phyloP scores from a whole-genome alignment of 2,888 invertebrate species.

The Epinotia bilunana region DNA sequence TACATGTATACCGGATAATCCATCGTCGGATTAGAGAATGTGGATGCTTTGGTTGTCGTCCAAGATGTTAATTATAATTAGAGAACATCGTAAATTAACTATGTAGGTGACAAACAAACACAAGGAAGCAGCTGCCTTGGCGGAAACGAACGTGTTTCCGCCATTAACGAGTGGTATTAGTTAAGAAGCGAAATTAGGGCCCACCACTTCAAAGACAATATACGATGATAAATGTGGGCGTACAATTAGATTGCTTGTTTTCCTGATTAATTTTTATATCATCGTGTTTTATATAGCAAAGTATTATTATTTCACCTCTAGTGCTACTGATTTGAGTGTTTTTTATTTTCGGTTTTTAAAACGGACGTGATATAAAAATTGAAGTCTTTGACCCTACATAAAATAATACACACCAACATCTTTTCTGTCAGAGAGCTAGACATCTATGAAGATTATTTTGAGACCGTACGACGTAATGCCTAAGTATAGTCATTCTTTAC shows the following conservation, averaged over 20 bases:
- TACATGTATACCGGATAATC: too few species aligned
- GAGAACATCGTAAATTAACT: constrained; percentile 28
- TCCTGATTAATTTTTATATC: background rate
- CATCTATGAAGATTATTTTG: too few species aligned
- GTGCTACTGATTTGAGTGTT: background rate
- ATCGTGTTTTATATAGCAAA: background rate
- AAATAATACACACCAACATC: too few species aligned
- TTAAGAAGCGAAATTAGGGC: constrained; percentile 3
- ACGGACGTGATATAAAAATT: too few species aligned
- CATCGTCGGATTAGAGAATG: background rate
- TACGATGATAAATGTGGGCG: background rate
- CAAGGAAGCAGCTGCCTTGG: constrained; percentile 25
- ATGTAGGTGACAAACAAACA: constrained; percentile 7
- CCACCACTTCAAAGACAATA: constrained; percentile 16
- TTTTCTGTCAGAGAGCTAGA: too few species aligned
- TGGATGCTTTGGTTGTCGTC: background rate
- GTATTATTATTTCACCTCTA: background rate
- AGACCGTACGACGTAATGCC: too few species aligned
- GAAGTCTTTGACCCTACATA: too few species aligned
- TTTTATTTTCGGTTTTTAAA: background rate
- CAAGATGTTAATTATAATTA: constrained; percentile 4
- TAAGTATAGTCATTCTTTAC: too few species aligned
- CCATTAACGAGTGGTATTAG: constrained; percentile 16
- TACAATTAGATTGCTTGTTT: background rate
- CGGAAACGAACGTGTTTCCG: constrained; percentile 22